Conservation (phyloP, 2,113 vertebrate species). For the Strix aluco region DNA sequence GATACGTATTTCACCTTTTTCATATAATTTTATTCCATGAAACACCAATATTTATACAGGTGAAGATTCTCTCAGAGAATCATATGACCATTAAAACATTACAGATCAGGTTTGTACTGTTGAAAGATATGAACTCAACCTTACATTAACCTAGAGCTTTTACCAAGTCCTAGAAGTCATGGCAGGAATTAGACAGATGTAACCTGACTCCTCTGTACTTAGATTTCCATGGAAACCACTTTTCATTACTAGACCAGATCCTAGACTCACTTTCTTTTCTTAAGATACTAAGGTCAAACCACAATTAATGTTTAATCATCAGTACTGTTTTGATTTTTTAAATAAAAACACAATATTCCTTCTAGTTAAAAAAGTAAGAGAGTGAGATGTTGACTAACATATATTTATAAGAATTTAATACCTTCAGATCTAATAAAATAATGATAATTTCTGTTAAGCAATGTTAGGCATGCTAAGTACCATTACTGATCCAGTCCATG, state of each 20-base stretch:
- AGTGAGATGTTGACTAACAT: background rate
- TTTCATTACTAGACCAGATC: slow-evolving; percentile 3
- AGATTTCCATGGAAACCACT: slow-evolving; percentile 50
- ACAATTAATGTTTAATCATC: slow-evolving; percentile 14
- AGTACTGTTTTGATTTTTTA: background rate
- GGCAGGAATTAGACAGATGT: slow-evolving; percentile 28
- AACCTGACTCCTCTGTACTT: slow-evolving; percentile 26
- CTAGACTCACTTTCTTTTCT: background rate
- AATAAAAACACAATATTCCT: background rate
- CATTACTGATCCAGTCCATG: background rate
- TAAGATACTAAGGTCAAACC: background rate
- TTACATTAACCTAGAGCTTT: slow-evolving; percentile 36
- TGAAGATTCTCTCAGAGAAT: background rate
- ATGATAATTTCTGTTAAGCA: background rate
- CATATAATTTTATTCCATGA: background rate
- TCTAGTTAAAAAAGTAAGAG: background rate
- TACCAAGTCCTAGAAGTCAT: slow-evolving; percentile 17
- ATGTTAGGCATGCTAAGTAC: background rate
- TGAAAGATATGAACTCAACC: background rate
- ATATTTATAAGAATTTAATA: background rate
- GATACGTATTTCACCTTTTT: background rate
- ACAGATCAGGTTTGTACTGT: background rate
- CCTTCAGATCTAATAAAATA: background rate
- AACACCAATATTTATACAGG: background rate
- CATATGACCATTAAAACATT: background rate